phyloP scores from a whole-genome alignment of 2,113 vertebrate species.

The Thalassarche chlororhynchos region DNA sequence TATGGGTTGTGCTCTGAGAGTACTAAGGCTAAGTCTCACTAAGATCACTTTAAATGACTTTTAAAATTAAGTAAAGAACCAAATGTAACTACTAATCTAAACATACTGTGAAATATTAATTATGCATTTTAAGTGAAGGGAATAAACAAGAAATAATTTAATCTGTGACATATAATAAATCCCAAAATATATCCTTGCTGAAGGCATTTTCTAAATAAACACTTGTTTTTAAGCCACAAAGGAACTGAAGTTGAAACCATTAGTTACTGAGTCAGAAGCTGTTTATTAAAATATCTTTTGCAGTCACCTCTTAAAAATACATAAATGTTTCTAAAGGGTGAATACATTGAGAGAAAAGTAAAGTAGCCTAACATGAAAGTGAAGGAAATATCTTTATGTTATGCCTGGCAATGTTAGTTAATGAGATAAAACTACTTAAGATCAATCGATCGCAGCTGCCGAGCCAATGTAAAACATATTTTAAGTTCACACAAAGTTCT shows the following conservation, averaged over 20 bases:
- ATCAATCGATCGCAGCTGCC: not conserved
- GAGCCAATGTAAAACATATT: not conserved
- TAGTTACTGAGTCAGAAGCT: slow-evolving; percentile 50
- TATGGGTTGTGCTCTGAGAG: slow-evolving; percentile 63
- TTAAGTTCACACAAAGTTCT: not conserved
- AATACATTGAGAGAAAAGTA: not conserved
- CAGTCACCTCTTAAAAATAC: not conserved
- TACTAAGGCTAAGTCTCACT: slow-evolving; percentile 40
- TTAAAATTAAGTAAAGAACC: slow-evolving; percentile 71
- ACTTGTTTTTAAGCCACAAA: slow-evolving; percentile 71
- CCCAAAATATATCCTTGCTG: slow-evolving; percentile 52
- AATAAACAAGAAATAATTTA: slow-evolving; percentile 75
- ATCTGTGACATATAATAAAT: slow-evolving; percentile 73
- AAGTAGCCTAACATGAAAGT: not conserved
- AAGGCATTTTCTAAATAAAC: slow-evolving; percentile 72
- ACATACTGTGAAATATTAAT: slow-evolving; percentile 73
- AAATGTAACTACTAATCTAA: slow-evolving; percentile 66
- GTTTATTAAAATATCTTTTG: slow-evolving; percentile 57
- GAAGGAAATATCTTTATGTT: not conserved
- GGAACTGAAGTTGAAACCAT: slow-evolving; percentile 52
- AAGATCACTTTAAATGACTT: slow-evolving; percentile 62
- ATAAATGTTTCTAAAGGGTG: not conserved
- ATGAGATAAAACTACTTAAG: not conserved
- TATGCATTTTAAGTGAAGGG: slow-evolving; percentile 64
- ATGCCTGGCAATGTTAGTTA: not conserved